Evolutionary conservation across 2,888 invertebrate genomes (phyloP), one percentile per base, ranked within the genome.

Genomic region (Chymomyza fuscimana): DNA sequence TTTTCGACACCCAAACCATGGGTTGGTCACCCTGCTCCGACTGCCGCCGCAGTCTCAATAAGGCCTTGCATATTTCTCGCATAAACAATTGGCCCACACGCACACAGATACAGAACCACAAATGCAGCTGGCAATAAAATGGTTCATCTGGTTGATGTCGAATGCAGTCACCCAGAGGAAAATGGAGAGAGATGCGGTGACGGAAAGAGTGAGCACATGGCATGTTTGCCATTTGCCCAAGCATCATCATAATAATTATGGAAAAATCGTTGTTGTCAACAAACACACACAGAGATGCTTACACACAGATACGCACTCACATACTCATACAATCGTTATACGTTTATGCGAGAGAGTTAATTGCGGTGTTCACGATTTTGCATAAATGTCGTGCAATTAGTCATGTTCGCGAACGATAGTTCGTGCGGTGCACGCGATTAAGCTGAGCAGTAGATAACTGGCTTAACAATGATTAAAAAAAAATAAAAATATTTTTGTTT

Each of bases 221-320:
- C 82, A 76, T 88, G 89, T 88, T 87, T 85, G 89, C 75, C 86
- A 81, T 87, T 87, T 79, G 83, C 19, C 87, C 87, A 74, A 88
- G 89, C 85, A 85, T 88, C 85, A 88, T 85, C 89, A 85, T 88
- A 85, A 87, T 85, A 88, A 85, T 85, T 88, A 88, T 85, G 85
- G 83, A 85, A 85, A 85, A 85, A 88, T 80, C 71, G 89, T 85
- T 78, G 83, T 72, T 87, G 87, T 87, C 85, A 76, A 77, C 78
- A 69, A 67, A 65, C 69, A 70, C 62, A 63, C 58, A 50, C 25
- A 25, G 25, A 25, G 25, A 4, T 25, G 25, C 4, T 25, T 25
- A 25, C 40, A 40, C 61, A 40, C 10, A 54, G 25, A 25, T 25
- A 25, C 25, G 25, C 29, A 56, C 46, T 63, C 32, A 65, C 46